Evolutionary conservation across 1,140 invertebrate species (phyloP), one percentile per base, ranked within the genome.

Genomic region (Littorina saxatilis): DNA sequence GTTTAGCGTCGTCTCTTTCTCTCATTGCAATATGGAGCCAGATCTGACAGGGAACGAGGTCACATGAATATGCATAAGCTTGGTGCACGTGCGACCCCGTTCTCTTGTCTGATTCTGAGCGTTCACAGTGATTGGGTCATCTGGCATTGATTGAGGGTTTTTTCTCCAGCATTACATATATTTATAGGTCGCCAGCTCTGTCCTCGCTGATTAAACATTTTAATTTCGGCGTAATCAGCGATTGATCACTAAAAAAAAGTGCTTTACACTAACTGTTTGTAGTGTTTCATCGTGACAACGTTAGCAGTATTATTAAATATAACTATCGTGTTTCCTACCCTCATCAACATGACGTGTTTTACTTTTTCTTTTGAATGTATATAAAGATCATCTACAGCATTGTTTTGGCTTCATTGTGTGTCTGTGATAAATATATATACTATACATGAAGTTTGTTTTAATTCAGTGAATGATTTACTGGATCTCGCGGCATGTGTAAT

Each of bases 401-500:
- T 17, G 23, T 58, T 5, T 58, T 23, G n/a, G n/a, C n/a, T 58
- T 23, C n/a, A 58, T 68, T 20, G 11, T 39, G 7, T 68, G 37
- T 68, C 66, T 68, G 66, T 68, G 66, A 68, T 68, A 68, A 20
- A 39, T 35, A 13, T 39, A 15, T 39, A 15, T 68, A 23, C 2
- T 68, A 39, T 68, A 35, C 39, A 9, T 68, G 66, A 7, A 20
- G 32, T 47, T 47, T 47, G 43, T 47, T 47, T 47, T 47, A 9
- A 47, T 39, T 23, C 35, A 20, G 66, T 68, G 32, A 68, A 68
- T 68, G 66, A 68, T 68, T 17, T 68, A 35, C 27, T 68, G 66
- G 66, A 68, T 68, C 66, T 68, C 66, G 66, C 35, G 66, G 66
- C 66, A 68, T 68, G 66, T 68, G 66, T 68, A 68, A 68, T 68